Conservation (phyloP, 2,113 vertebrate species). For the Corynorhinus townsendii region DNA sequence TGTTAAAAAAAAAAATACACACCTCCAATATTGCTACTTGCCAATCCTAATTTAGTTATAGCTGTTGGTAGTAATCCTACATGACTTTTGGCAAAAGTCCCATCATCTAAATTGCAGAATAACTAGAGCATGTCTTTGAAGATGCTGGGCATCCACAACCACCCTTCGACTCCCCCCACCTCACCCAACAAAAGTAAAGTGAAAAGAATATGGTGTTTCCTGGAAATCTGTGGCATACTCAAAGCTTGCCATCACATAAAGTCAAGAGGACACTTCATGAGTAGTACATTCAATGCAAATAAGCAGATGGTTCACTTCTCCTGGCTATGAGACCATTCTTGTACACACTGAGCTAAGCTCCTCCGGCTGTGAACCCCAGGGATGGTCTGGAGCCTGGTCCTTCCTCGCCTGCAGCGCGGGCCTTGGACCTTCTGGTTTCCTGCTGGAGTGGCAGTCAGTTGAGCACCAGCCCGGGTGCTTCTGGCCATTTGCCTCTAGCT, state of each 20-base stretch:
- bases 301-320: constrained; percentile 76
- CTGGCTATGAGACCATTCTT: constrained; percentile 76
- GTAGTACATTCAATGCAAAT: constrained; percentile 79
- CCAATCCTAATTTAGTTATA: constrained; percentile 63
- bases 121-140: constrained; percentile 72
- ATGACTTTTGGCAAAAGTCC: constrained; percentile 45
- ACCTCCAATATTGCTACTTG: constrained; percentile 68
- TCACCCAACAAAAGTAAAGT: constrained; percentile 2
- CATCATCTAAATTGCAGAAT: constrained; percentile 44
- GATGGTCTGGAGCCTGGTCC: constrained; percentile 8
- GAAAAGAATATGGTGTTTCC: constrained; percentile 54
- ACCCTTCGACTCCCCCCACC: not conserved
- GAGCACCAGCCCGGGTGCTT: constrained; percentile 50
- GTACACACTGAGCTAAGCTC: constrained; percentile 59
- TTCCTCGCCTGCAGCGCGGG: constrained; percentile 32
- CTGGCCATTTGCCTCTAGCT: constrained; percentile 66
- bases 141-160: constrained; percentile 27
- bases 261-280: constrained; percentile 78
- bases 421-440: constrained; percentile 15
- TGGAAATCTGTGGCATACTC: constrained; percentile 71
- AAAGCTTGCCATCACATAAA: constrained; percentile 73
- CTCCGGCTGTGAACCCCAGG: constrained; percentile 61
- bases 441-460: not conserved
- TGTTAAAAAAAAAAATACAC: constrained; percentile 8
- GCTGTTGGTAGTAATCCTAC: constrained; percentile 43